Base-by-base conservation (phyloP, 2,797 vertebrate species). In the Percopsis omiscomaycus region DNA sequence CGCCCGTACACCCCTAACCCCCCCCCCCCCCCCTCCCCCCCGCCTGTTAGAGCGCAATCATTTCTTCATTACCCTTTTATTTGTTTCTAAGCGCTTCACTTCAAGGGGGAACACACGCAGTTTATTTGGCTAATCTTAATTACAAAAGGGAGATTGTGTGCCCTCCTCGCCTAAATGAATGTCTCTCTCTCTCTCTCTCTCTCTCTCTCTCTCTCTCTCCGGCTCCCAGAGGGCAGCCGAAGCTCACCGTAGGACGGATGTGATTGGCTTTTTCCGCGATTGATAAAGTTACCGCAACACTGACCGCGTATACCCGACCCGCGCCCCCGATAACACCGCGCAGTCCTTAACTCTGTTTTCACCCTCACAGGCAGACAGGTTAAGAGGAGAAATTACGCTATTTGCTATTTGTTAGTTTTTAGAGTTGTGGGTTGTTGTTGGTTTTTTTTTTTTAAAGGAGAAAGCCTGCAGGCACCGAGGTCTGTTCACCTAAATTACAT, bases 71-170 rank as follows among this genome's bases (percentile, higher is more conserved):
- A 93, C 89, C 66, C 79, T 81, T 92, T 92, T 91, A 92, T 92
- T 92, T 91, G 86, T 92, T 91, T 92, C 84, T 86, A 85, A 86
- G 84, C 82, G 82, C 90, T 91, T 84, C 84, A 90, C 91, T 92
- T 86, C 87, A 86, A 88, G 90, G 90, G 89, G 86, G 91, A 90
- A 88, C 81, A 83, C 69, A 81, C 86, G 81, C 86, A 91, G 92
- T 91, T 92, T 91, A 92, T 92, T 92, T 92, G 89, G 92, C 87
- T 89, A 86, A 92, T 93, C 93, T 94, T 94, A 93, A 94, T 94
- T 93, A 93, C 90, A 92, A 89, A 90, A 85, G 88, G 91, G 90
- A 90, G 88, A 88, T 84, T 61, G 80, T 79, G 73, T 81, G 85
- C 83, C 77, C 78, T 82, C 78, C 75, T 86, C 84, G 75, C 82